Base-by-base conservation (phyloP, 2,113 vertebrate species). In the Mus spicilegus region DNA sequence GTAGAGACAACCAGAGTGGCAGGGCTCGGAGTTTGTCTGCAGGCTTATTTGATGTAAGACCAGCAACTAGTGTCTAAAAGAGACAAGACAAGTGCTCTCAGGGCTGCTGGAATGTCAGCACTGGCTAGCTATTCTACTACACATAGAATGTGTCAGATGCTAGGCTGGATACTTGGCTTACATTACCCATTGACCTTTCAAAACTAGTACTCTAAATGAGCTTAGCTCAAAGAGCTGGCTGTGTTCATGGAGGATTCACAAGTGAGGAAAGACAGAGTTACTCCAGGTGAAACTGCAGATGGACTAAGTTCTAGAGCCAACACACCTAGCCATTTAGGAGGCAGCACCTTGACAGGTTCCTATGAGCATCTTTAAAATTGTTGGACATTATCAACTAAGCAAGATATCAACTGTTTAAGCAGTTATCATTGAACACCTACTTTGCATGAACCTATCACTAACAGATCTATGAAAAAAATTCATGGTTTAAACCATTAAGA, bases 1-100 rank as follows among this genome's bases (percentile, higher is more conserved):
- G 99, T 97, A 99, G 96, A 72, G 99, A 99, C 24, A 99, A 98
- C 99, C 99, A 99, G 67, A 99, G 98, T 0, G 99, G 99, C 93
- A 99, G 98, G 3, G 99, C 99, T 58, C 99, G 99, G 22, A 99
- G 99, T 98, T 99, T 99, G 95, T 99, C 99, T 26, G 99, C 98
- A 0, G 99, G 99, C 92, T 99, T 99, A 93, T 99, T 99, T 17
- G 99, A 99, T 0, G 99, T 99, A 96, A 99, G 98, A 80, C 99
- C 99, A 1, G 99, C 99, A 96, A 99, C 99, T 85, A 99, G 98
- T 93, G 99, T 99, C 99, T 99, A 75, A 97, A 97, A 90, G 87
- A 94, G 33, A 24, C 81, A 95, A 86, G 14, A 89, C n/a, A 33
- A 26, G 63, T 82, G 30, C 46, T 86, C 73, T 91, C 51, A 61